Percentiles rank a stretch among this genome's conserved stretches.
Evolutionary conservation across 2,113 vertebrate species (phyloP).

Genomic region (Haemorhous mexicanus): DNA sequence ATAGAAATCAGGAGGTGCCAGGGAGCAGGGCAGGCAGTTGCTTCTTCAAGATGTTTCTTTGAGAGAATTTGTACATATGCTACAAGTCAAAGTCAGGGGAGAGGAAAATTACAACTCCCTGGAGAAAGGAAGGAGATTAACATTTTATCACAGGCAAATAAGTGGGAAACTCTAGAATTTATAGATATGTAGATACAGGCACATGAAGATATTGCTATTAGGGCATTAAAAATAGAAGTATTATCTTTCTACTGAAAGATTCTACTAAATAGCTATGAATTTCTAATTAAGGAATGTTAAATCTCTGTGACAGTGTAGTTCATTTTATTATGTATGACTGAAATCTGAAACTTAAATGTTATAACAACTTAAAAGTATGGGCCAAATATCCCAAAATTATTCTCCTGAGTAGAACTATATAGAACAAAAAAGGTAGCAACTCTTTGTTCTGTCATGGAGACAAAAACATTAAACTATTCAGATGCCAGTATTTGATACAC

Average conservation of each 20-base stretch:
- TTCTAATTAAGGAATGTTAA: constrained; percentile 2
- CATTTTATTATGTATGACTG: not conserved
- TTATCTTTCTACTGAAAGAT: not conserved
- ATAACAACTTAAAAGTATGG: not conserved
- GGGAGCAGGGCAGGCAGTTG: not conserved
- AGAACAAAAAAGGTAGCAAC: not conserved
- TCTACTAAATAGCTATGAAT: not conserved
- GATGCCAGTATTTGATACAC: not conserved
- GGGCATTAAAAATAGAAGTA: not conserved
- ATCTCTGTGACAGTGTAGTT: not conserved
- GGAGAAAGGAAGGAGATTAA: not conserved
- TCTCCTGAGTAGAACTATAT: not conserved
- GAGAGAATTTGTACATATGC: not conserved
- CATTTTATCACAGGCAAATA: not conserved
- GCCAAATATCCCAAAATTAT: not conserved
- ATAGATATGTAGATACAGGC: not conserved
- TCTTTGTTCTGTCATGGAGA: not conserved
- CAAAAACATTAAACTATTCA: not conserved
- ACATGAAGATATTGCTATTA: not conserved
- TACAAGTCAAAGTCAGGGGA: not conserved
- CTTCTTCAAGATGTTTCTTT: not conserved
- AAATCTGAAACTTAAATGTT: not conserved
- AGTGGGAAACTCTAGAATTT: not conserved
- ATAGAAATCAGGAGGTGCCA: not conserved
- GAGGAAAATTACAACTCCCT: not conserved